phyloP scores from a whole-genome alignment of 2,113 vertebrate genomes.

The Cygnus buccinator region DNA sequence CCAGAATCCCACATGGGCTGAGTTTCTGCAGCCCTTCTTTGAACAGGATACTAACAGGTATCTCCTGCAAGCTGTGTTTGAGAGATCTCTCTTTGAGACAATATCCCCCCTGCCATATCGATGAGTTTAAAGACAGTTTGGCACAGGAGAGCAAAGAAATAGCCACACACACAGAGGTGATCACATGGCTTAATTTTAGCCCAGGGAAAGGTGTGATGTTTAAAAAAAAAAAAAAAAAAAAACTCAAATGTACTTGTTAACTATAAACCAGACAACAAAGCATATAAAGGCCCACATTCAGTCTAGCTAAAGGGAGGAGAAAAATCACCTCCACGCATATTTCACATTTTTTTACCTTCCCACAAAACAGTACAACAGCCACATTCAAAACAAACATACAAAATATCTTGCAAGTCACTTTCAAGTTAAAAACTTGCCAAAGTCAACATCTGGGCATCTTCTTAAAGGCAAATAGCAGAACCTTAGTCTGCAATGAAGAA shows the following conservation, averaged over 20 bases:
- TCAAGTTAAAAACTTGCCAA: not conserved
- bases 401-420: not conserved
- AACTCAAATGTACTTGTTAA: not conserved
- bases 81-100: not conserved
- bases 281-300: not conserved
- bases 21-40: not conserved
- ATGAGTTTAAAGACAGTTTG: not conserved
- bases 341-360: not conserved
- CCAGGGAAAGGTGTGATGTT: not conserved
- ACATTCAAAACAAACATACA: not conserved
- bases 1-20: not conserved
- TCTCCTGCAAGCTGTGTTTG: not conserved
- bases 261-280: not conserved
- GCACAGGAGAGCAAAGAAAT: not conserved
- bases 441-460: not conserved
- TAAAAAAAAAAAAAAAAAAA: not conserved
- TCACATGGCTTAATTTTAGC: not conserved
- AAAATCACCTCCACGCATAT: not conserved
- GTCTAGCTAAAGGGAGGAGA: not conserved
- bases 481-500: not conserved
- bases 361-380: not conserved
- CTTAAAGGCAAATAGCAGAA: not conserved
- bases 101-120: not conserved
- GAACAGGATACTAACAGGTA: not conserved
- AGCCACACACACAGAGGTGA: not conserved